phyloP scores from a whole-genome alignment of 1,140 invertebrate genomes.

The Colletes latitarsis region DNA sequence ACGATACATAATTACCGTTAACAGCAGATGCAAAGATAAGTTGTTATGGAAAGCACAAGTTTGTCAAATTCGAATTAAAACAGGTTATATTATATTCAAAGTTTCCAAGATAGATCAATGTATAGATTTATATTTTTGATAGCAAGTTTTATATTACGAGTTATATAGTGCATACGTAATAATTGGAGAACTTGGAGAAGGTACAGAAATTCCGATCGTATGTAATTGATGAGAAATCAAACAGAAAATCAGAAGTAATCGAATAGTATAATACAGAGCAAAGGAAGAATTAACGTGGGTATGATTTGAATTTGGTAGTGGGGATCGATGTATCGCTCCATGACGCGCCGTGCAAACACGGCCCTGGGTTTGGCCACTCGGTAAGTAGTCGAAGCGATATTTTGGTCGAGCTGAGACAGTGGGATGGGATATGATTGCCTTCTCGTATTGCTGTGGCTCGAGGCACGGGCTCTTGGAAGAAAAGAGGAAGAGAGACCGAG shows the following conservation, averaged over 20 bases:
- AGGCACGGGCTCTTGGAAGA: conserved; percentile 39
- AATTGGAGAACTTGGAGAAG: background rate
- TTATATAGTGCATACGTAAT: background rate
- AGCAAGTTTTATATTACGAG: too few relatives aligned
- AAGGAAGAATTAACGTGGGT: background rate
- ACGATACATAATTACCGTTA: too few relatives aligned
- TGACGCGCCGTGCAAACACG: conserved; percentile 22
- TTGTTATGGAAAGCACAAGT: background rate
- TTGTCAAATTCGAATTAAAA: background rate
- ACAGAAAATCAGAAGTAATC: background rate
- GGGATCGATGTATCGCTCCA: background rate
- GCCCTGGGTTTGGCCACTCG: conserved; percentile 48
- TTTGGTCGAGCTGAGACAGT: conserved; percentile 68
- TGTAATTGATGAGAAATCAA: too few relatives aligned
- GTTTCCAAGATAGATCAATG: background rate
- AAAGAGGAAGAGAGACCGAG: conserved; percentile 44
- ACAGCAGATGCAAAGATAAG: background rate
- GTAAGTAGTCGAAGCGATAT: conserved; percentile 65
- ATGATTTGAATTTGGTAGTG: background rate
- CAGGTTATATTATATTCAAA: background rate
- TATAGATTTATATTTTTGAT: background rate
- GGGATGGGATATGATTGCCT: conserved; percentile 53
- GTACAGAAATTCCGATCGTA: background rate
- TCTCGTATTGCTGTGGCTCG: conserved; percentile 53
- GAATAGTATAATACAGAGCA: too few relatives aligned